Evolutionary conservation across 2,113 vertebrate species (phyloP).

Genomic region (Galeopterus variegatus): DNA sequence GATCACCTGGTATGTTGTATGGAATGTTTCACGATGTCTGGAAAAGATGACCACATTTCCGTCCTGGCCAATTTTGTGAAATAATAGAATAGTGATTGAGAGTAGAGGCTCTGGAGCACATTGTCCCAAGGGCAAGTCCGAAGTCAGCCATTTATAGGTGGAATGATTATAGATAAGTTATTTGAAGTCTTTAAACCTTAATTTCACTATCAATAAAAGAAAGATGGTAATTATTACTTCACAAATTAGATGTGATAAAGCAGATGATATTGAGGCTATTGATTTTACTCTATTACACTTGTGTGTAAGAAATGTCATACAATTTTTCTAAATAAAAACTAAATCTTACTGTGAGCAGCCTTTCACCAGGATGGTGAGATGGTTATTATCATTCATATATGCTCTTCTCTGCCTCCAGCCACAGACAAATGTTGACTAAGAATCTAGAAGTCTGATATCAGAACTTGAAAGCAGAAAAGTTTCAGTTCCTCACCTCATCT

Average conservation of each 20-base stretch:
- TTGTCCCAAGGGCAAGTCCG: background rate
- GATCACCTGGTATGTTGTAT: background rate
- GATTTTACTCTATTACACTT: background rate
- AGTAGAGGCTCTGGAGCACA: background rate
- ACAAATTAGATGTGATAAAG: background rate
- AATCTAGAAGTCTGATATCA: background rate
- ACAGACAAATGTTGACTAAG: background rate
- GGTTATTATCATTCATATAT: background rate
- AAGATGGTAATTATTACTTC: background rate
- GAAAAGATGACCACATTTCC: background rate
- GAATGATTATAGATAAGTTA: background rate
- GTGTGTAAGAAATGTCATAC: background rate
- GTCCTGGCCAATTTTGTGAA: background rate
- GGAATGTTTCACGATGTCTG: background rate
- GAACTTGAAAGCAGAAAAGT: background rate
- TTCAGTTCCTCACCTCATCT: background rate
- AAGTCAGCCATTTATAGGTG: background rate
- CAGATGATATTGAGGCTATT: background rate
- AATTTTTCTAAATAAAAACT: conserved; percentile 52
- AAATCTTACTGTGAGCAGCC: background rate
- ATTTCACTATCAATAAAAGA: background rate
- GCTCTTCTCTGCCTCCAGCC: background rate
- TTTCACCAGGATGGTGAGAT: background rate
- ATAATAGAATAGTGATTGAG: background rate
- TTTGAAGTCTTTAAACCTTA: background rate